These are phyloP conservation scores for Plusia festucae DNA, from an alignment of 2,888 invertebrate species.

Conservation along the genomic window DNA sequence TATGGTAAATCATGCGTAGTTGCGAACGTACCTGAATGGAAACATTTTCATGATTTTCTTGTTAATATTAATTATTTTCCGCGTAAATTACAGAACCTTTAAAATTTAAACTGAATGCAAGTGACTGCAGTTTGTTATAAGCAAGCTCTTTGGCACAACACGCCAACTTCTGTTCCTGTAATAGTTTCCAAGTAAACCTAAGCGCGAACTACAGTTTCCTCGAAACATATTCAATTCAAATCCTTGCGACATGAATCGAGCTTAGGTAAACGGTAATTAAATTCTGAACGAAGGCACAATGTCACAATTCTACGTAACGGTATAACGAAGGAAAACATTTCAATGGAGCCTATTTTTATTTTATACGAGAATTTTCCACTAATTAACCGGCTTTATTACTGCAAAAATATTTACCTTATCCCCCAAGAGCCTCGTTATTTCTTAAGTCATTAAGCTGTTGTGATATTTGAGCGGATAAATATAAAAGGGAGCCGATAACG, in stretches of 20 bases:
- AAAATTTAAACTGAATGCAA: slow-evolving; percentile 6
- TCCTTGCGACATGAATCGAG: slow-evolving; percentile 35
- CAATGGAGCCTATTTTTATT: neutral
- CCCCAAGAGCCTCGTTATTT: slow-evolving; percentile 29
- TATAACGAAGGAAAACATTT: slow-evolving; percentile 23
- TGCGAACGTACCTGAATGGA: too few species aligned
- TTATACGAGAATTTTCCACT: slow-evolving; percentile 17
- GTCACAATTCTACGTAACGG: slow-evolving; percentile 12
- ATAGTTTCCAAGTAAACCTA: slow-evolving; percentile 40
- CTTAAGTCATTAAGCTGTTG: slow-evolving; percentile 34
- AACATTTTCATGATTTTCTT: too few species aligned
- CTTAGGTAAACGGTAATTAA: slow-evolving; percentile 31
- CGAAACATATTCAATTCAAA: slow-evolving; percentile 38
- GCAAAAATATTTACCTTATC: slow-evolving; percentile 16
- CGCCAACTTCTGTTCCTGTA: slow-evolving; percentile 25
- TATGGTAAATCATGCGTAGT: too few species aligned
- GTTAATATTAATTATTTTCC: too few species aligned
- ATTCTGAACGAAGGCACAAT: slow-evolving; percentile 29
- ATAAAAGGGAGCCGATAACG: slow-evolving; percentile 9
- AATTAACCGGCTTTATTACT: slow-evolving; percentile 26
- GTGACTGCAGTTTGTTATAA: slow-evolving; percentile 20
- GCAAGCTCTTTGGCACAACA: slow-evolving; percentile 21
- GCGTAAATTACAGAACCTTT: slow-evolving; percentile 3
- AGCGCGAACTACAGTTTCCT: slow-evolving; percentile 29
- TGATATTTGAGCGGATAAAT: slow-evolving; percentile 26